Evolutionary conservation across 2,797 vertebrate species (phyloP).

Genomic region (Pachyuromys duprasi): DNA sequence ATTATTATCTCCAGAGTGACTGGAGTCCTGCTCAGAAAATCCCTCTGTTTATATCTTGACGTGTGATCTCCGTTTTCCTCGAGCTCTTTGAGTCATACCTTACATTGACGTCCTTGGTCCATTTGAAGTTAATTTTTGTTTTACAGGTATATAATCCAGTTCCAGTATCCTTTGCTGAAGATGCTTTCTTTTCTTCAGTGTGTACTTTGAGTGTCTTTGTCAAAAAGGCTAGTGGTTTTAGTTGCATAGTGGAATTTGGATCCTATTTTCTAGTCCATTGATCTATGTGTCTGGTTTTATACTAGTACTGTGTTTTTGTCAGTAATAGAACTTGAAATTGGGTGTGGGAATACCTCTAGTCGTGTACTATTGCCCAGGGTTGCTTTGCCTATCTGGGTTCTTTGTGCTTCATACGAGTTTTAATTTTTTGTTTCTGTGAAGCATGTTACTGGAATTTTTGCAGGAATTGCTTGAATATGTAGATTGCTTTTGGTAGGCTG

Average conservation of each 20-base stretch:
- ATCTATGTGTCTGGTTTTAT: background rate
- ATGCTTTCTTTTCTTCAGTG: background rate
- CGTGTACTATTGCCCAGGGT: background rate
- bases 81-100: background rate
- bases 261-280: background rate
- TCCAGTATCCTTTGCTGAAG: background rate
- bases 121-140: background rate
- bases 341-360: background rate
- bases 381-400: background rate
- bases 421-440: background rate
- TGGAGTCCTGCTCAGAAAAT: background rate
- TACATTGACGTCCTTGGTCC: background rate
- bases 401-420: background rate
- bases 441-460: background rate
- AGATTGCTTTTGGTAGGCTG: background rate
- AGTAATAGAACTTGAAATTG: background rate
- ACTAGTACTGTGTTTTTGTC: background rate
- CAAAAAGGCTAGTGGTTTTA: background rate
- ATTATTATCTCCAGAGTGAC: background rate
- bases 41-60: background rate
- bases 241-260: background rate
- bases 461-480: background rate
- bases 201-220: background rate
- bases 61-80: background rate
- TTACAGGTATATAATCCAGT: background rate